Conservation (phyloP, 2,888 invertebrate species). For the Pherbina coryleti region DNA sequence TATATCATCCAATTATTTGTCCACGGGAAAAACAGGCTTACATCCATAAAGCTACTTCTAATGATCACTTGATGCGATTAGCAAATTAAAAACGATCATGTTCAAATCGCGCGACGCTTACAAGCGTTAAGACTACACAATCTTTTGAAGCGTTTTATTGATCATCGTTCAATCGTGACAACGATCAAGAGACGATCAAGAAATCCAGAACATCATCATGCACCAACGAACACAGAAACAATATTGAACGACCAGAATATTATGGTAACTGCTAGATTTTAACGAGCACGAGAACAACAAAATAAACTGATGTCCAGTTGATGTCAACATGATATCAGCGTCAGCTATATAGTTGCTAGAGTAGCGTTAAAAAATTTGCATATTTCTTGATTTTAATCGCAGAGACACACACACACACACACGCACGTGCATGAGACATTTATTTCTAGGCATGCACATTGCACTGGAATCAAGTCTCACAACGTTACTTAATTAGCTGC, state of each 20-base stretch:
- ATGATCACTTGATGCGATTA: slow-evolving; percentile 29
- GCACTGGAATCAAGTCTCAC: not conserved
- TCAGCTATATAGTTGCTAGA: not conserved
- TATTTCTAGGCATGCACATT: not conserved
- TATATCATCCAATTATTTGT: not conserved
- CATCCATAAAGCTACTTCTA: slow-evolving; percentile 31
- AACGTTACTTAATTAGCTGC: slow-evolving; percentile 4
- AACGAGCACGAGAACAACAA: slow-evolving; percentile 19
- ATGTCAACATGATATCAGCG: slow-evolving; percentile 29
- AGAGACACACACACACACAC: slow-evolving; percentile 1
- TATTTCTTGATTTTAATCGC: not conserved
- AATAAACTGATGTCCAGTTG: slow-evolving; percentile 11
- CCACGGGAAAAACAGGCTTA: not conserved
- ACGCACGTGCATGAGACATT: not conserved
- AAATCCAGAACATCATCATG: not conserved
- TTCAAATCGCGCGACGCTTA: slow-evolving; percentile 24
- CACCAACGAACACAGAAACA: not conserved
- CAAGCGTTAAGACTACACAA: slow-evolving; percentile 40
- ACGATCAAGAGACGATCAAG: not conserved
- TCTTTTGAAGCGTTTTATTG: slow-evolving; percentile 47
- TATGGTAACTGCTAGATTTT: slow-evolving; percentile 18
- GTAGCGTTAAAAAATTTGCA: not conserved
- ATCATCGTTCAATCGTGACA: not conserved
- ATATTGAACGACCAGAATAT: not conserved
- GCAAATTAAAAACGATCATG: slow-evolving; percentile 34